Conservation (phyloP, 2,113 vertebrate species). For the Geococcyx californianus region DNA sequence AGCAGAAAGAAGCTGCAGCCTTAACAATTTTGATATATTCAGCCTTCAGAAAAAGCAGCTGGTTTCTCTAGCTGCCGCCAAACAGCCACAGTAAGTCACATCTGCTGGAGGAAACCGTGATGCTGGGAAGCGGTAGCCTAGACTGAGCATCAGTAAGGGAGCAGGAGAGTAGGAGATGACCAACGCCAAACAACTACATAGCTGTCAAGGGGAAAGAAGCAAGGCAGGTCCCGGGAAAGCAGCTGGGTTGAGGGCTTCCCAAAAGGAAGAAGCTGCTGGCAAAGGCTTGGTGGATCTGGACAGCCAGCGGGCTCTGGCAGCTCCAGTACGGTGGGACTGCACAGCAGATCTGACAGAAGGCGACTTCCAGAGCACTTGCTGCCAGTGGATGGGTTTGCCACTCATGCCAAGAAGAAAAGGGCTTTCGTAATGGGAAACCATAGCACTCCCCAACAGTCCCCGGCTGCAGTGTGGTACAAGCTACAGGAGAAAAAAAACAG, state of each 20-base stretch:
- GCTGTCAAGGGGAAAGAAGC: fast-evolving
- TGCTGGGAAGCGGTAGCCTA: not conserved
- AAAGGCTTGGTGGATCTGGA: not conserved
- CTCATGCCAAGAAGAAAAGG: not conserved
- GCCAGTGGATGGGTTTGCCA: not conserved
- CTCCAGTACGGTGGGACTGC: fast-evolving
- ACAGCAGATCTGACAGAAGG: fast-evolving
- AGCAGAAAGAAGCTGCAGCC: not conserved
- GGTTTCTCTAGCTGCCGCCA: not conserved
- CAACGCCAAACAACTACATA: fast-evolving
- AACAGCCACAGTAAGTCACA: fast-evolving
- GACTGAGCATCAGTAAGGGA: fast-evolving
- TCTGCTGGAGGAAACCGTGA: not conserved
- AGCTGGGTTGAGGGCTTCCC: not conserved
- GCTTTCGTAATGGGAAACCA: not conserved
- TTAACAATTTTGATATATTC: not conserved
- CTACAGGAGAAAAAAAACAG: not conserved
- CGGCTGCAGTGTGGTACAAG: not conserved
- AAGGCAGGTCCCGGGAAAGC: fast-evolving
- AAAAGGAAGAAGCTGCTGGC: not conserved
- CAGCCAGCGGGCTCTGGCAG: fast-evolving
- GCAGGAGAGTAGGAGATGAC: not conserved
- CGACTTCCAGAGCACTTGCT: not conserved
- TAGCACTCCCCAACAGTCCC: not conserved
- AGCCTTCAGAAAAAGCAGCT: not conserved